Conservation (phyloP, 2,113 vertebrate genomes). For the Proteles cristata region DNA sequence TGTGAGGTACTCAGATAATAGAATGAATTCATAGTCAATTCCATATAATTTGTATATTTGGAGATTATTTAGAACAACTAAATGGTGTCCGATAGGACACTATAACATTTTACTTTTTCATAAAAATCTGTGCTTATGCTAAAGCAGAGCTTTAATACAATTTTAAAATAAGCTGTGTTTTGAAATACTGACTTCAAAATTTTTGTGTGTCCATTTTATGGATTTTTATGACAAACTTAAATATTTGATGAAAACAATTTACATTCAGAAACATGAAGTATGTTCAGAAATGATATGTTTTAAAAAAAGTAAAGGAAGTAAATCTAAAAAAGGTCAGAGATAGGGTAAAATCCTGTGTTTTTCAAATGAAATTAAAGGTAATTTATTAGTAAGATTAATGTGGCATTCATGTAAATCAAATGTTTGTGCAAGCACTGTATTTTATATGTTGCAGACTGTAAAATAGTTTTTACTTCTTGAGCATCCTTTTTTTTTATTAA, state of each 20-base stretch:
- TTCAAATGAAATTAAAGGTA: background rate
- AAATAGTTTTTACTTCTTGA: background rate
- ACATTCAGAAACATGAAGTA: background rate
- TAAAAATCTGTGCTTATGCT: background rate
- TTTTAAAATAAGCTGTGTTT: background rate
- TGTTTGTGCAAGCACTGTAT: background rate
- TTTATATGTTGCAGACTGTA: background rate
- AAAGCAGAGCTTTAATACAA: background rate
- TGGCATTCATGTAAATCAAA: background rate
- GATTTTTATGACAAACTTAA: constrained; percentile 6
- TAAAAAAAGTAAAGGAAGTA: background rate
- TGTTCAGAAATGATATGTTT: background rate
- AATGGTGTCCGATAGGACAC: background rate
- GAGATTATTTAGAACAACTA: background rate
- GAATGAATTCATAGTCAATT: constrained; percentile 42
- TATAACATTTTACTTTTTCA: background rate
- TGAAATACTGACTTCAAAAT: background rate
- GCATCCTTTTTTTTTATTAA: background rate
- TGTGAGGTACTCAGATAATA: constrained; percentile 24
- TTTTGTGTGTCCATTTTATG: background rate
- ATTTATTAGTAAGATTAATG: background rate
- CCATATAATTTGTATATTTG: background rate
- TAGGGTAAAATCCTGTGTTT: background rate
- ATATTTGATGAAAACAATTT: background rate
- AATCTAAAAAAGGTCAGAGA: background rate